Percentiles rank a stretch among this genome's conserved stretches.
phyloP scores from a whole-genome alignment of 2,888 invertebrate genomes.

The Apamea epomidion region DNA sequence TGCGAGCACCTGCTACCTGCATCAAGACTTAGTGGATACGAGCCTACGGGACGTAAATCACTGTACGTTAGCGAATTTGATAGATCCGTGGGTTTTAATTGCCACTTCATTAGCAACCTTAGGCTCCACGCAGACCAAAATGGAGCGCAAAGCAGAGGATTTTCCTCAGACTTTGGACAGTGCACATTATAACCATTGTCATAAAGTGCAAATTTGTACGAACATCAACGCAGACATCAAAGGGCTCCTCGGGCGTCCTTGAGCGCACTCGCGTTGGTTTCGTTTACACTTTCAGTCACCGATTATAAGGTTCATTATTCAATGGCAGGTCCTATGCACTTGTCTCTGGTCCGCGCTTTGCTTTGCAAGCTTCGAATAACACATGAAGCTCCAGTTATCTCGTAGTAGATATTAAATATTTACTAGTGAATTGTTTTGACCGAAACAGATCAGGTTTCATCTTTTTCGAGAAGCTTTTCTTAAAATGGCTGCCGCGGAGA shows the following conservation, averaged over 20 bases:
- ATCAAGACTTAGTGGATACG: not conserved
- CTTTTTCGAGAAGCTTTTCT: conserved; percentile 1
- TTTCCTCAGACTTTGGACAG: not conserved
- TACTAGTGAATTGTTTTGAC: conserved; percentile 8
- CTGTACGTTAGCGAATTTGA: conserved; percentile 30
- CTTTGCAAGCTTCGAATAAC: conserved; percentile 28
- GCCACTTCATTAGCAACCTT: conserved; percentile 43
- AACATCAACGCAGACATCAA: conserved; percentile 31
- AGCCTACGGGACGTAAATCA: not conserved
- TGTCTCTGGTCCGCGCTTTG: conserved; percentile 3
- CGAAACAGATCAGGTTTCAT: not conserved
- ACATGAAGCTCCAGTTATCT: conserved; percentile 23
- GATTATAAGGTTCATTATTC: conserved; percentile 10
- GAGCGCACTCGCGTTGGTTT: conserved; percentile 4
- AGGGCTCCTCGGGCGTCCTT: conserved; percentile 31
- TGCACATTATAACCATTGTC: not conserved
- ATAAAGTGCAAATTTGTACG: conserved; percentile 28
- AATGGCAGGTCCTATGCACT: conserved; percentile 27
- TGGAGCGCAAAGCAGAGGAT: conserved; percentile 20
- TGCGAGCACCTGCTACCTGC: not conserved
- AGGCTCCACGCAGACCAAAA: conserved; percentile 27
- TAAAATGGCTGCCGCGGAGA: not conserved
- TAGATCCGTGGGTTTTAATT: conserved; percentile 32
- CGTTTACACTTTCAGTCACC: conserved; percentile 15
- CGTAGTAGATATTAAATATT: conserved; percentile 31